Percentiles rank a stretch among this genome's conserved stretches.
Conservation (phyloP, 2,888 invertebrate genomes). For the Aphidius colemani region DNA sequence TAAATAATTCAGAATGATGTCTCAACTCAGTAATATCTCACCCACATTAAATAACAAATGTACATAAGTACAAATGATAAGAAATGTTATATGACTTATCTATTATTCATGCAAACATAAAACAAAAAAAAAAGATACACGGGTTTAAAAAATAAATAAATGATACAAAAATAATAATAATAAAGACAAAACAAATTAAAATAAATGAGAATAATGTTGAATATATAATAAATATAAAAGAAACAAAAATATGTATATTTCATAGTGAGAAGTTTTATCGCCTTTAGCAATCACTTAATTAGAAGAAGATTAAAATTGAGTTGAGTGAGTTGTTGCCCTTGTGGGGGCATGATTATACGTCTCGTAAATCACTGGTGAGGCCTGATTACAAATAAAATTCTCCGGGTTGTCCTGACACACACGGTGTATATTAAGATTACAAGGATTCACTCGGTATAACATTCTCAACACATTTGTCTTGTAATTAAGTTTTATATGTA, state of each 20-base stretch:
- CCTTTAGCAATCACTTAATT: constrained; percentile 36
- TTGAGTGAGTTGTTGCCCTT: constrained; percentile 35
- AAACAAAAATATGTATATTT: too few species aligned
- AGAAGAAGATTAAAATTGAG: constrained; percentile 36
- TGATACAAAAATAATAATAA: too few species aligned
- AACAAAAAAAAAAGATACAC: too few species aligned
- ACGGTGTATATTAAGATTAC: constrained; percentile 1
- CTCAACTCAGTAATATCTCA: too few species aligned
- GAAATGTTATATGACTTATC: too few species aligned
- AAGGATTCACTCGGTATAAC: neutral
- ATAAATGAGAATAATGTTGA: constrained; percentile 2
- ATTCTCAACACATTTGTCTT: neutral
- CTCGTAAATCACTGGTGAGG: constrained; percentile 35
- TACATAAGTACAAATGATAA: too few species aligned
- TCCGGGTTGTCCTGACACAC: constrained; percentile 29
- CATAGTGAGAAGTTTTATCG: constrained; percentile 23
- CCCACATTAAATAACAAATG: too few species aligned
- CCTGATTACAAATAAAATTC: constrained; percentile 35
- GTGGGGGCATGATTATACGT: constrained; percentile 33
- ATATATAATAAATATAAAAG: constrained; percentile 12
- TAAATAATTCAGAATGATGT: too few species aligned
- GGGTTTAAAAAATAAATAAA: too few species aligned
- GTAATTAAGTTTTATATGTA: neutral
- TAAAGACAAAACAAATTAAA: neutral
- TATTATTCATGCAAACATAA: too few species aligned